Base-by-base conservation (phyloP, 2,113 vertebrate species). In the Gobio gobio region DNA sequence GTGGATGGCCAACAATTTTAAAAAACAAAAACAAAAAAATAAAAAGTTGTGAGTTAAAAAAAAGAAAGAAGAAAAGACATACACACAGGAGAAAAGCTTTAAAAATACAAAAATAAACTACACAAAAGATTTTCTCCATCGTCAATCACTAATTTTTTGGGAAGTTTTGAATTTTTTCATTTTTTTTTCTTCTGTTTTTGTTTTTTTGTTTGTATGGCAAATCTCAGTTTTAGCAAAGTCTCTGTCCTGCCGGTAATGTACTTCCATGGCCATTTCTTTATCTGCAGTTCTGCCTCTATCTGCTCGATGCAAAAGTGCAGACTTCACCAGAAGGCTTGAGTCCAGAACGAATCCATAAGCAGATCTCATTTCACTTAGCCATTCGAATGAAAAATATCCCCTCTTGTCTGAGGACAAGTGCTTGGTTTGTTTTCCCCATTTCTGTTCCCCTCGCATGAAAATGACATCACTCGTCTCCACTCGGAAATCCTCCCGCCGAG, bases 91-190 rank as follows among this genome's bases (percentile, higher is more conserved):
- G 59, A 88, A 89, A 92, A 91, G 87, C 91, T 92, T 93, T 92
- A 93, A 94, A 95, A 94, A 94, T 94, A 95, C 92, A 95, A 94
- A 95, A 95, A 94, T 94, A 95, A 95, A 94, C 93, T 94, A 94
- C 93, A 94, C 91, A 93, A 92, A 66, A 94, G 81, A 91, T 93
- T 88, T 92, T 93, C 91, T 92, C 92, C 91, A 18, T 91, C 91
- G 88, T 91, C 88, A 88, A 92, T 93, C 91, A 90, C 93, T 91
- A 94, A 91, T 93, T 93, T 94, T 93, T 91, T 90, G 92, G 92
- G 91, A 92, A 89, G 89, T 85, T 91, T 83, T 90, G 83, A 78
- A 56, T 87, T 80, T 87, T 83, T 61, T 85, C 43, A 85, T 90
- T 85, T 70, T 82, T 36, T 54, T 86, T 89, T 85, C 90, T 84